Evolutionary conservation across 1,140 invertebrate species (phyloP).

Genomic region (Oscheius sp.): DNA sequence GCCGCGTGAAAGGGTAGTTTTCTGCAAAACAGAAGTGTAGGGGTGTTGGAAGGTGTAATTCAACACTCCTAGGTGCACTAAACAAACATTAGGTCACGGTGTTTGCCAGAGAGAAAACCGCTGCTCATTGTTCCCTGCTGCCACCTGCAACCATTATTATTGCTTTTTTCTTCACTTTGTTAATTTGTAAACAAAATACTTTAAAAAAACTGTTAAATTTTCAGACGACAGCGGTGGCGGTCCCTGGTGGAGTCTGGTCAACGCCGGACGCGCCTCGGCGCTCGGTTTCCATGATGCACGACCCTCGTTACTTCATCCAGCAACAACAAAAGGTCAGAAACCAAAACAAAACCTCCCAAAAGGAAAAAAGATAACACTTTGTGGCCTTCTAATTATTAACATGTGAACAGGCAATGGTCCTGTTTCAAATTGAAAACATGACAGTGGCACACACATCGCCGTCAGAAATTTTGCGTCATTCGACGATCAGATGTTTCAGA

Average conservation of each 20-base stretch:
- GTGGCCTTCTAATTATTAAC: background rate
- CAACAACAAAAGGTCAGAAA: background rate
- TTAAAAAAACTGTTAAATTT: too few species aligned
- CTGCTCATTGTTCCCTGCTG: background rate
- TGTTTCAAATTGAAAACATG: too few species aligned
- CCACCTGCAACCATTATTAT: background rate
- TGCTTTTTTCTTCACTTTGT: too few species aligned
- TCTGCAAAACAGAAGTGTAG: background rate
- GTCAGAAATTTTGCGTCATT: too few species aligned
- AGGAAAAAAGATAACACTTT: background rate
- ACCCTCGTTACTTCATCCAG: background rate
- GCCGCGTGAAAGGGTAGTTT: too few species aligned
- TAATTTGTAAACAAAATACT: too few species aligned
- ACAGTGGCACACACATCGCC: too few species aligned
- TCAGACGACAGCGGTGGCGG: constrained; percentile 1
- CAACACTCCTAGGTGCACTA: background rate
- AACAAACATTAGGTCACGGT: background rate
- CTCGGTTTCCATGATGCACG: constrained; percentile 6
- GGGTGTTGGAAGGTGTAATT: background rate
- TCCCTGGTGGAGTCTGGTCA: constrained; percentile 2
- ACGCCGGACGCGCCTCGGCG: background rate
- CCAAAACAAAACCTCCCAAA: background rate
- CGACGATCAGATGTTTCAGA: background rate
- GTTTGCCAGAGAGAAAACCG: background rate
- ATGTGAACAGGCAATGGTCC: too few species aligned